Base-by-base conservation (phyloP, 1,140 invertebrate species). In the Zaprionus taronus region DNA sequence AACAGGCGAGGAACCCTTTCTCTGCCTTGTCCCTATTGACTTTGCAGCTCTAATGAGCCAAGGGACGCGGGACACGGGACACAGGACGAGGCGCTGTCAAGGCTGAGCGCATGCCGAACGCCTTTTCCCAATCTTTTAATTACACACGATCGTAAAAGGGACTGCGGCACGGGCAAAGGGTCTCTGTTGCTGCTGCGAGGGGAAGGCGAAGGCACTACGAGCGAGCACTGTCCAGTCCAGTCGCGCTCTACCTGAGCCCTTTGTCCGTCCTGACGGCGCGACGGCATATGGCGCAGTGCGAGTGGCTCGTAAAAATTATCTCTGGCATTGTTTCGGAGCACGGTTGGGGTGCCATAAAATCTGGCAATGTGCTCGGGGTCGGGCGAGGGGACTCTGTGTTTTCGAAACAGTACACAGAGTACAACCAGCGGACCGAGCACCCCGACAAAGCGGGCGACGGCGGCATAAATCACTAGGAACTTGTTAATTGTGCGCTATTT, bases 401-500 rank as follows among this genome's bases (percentile, higher is more conserved):
- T 64, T 55, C 44, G 53, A 63, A 26, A 61, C 72, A 31, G 44
- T 56, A 26, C 36, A 57, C 49, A 68, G 20, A 7, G 34, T 36
- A 62, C 56, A 44, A 41, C 38, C 44, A 64, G 28, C 28, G 15
- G 61, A 64, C 62, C 62, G 71, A 61, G 68, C 49, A 70, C 51
- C 53, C 70, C 64, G 67, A 80, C 69, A 64, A 55, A 79, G 34
- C 57, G 64, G 75, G 64, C 78, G 79, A 77, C 67, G 83, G 70
- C 83, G 80, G 84, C 84, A 87, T 87, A 87, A 87, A 87, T 87
- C 84, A 87, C 84, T 81, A 68, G 84, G 28, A 87, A 87, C 84
- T 87, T 87, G 84, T 87, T 87, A 87, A 87, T 87, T 89, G 84
- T 89, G 80, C 81, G 84, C 84, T 89, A 87, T 83, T 87, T 87